Base-by-base conservation (phyloP, 2,797 vertebrate genomes). In the Morelia viridis region DNA sequence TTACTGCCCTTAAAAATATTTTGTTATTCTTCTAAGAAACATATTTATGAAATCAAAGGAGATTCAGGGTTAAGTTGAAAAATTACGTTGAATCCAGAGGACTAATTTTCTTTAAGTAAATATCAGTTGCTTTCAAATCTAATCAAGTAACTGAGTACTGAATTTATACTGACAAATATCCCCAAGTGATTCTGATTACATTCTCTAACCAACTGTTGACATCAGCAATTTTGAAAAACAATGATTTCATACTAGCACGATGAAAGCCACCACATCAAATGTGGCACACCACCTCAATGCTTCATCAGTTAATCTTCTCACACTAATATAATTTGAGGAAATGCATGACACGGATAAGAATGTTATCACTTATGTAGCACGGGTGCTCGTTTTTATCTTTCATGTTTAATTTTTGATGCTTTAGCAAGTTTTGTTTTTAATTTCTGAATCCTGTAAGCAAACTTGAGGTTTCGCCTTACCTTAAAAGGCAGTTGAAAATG, bases 161-260 rank as follows among this genome's bases (percentile, higher is more conserved):
- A 61, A 35, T 64, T 46, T 92, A 91, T 88, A 83, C 6, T 0
- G 0, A 2, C 89, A 92, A 85, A 56, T 22, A 17, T 7, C 1
- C 0, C 1, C 89, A 56, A 4, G 5, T 11, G 1, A 1, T 90
- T 95, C 89, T n/a, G 46, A 89, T 0, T 11, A 1, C 46, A 22
- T 92, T 92, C 17, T 92, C 85, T 19, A 87, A 60, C 91, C 35
- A 62, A 5, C 68, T 89, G 92, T 65, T 15, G 11, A 89, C 31
- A 91, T 64, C 62, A 85, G 7, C 68, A 87, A 26, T 50, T 93
- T 92, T 89, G 88, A 92, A 95, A 95, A 92, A 71, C 0, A 94
- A 85, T 83, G 8, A 56, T 31, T 76, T n/a, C n/a, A 94, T 58
- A 83, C 60, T 84, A 91, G 22, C 60, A 12, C 94, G 64, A 5